These are phyloP conservation scores for Crocallis elinguaria DNA, from an alignment of 2,888 invertebrate genomes.

Conservation along the genomic window DNA sequence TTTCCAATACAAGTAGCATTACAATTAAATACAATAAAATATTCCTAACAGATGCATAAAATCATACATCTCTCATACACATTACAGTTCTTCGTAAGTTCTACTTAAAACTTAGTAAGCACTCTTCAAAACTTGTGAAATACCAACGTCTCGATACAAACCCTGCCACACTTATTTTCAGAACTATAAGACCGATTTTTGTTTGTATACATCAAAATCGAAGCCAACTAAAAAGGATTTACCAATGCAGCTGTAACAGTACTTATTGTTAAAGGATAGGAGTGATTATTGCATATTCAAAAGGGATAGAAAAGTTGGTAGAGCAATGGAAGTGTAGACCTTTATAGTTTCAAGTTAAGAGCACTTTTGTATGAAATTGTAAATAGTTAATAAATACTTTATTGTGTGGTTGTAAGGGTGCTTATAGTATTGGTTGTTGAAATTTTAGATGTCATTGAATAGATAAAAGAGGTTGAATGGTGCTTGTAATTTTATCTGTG, in stretches of 20 bases:
- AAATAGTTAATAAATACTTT: constrained; percentile 21
- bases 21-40: constrained; percentile 10
- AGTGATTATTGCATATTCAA: not conserved
- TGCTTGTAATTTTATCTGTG: too few relatives aligned
- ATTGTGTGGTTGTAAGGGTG: not conserved
- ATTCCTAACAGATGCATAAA: constrained; percentile 19
- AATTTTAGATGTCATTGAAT: constrained; percentile 1
- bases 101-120: not conserved
- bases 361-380: constrained; percentile 12
- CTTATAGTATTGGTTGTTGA: constrained; percentile 4
- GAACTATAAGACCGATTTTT: not conserved
- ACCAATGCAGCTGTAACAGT: not conserved
- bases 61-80: not conserved
- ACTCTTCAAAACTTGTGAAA: not conserved
- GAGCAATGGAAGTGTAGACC: not conserved
- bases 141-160: not conserved
- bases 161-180: not conserved
- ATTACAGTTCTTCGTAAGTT: constrained; percentile 1
- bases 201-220: not conserved
- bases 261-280: not conserved
- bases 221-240: not conserved
- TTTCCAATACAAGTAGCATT: not conserved
- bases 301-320: not conserved
- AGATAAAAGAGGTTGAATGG: not conserved
- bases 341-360: constrained; percentile 17